Evolutionary conservation across 2,113 vertebrate genomes (phyloP).

Genomic region (Tachysurus vachellii): DNA sequence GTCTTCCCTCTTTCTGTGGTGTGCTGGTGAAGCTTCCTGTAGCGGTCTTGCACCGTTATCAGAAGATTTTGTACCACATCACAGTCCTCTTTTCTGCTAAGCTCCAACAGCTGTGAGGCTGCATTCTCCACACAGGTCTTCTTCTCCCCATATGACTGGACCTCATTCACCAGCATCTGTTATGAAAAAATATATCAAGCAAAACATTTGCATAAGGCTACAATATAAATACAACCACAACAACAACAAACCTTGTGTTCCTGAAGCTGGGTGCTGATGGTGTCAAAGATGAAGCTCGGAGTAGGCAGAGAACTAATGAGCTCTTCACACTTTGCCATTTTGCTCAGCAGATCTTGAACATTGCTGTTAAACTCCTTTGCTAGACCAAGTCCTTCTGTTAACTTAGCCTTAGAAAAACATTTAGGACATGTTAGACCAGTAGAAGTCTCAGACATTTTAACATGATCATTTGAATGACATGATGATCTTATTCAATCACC

Average conservation of each 20-base stretch:
- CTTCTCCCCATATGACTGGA: slow-evolving; percentile 69
- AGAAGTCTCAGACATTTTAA: not conserved
- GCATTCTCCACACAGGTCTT: slow-evolving; percentile 68
- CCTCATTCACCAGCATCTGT: slow-evolving; percentile 75
- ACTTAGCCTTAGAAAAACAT: slow-evolving; percentile 69
- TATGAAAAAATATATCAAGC: not conserved
- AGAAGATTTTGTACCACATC: slow-evolving; percentile 75
- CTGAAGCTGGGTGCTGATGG: slow-evolving; percentile 76
- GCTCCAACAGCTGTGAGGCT: slow-evolving; percentile 69
- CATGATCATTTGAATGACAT: not conserved
- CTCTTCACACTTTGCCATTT: slow-evolving; percentile 78
- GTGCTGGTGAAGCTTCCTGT: slow-evolving; percentile 72
- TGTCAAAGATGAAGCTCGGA: slow-evolving; percentile 81
- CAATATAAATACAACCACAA: slow-evolving; percentile 1
- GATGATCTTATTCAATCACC: slow-evolving; percentile 60
- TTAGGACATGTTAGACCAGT: not conserved
- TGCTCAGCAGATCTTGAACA: slow-evolving; percentile 79
- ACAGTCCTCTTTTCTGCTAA: slow-evolving; percentile 77
- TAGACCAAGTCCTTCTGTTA: slow-evolving; percentile 78
- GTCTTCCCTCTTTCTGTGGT: slow-evolving; percentile 66
- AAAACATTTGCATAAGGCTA: not conserved
- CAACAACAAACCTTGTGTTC: slow-evolving; percentile 75
- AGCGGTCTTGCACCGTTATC: slow-evolving; percentile 73
- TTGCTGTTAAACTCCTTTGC: slow-evolving; percentile 82
- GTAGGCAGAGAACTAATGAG: slow-evolving; percentile 64